Conservation (phyloP, 2,113 vertebrate species). For the Charina bottae region DNA sequence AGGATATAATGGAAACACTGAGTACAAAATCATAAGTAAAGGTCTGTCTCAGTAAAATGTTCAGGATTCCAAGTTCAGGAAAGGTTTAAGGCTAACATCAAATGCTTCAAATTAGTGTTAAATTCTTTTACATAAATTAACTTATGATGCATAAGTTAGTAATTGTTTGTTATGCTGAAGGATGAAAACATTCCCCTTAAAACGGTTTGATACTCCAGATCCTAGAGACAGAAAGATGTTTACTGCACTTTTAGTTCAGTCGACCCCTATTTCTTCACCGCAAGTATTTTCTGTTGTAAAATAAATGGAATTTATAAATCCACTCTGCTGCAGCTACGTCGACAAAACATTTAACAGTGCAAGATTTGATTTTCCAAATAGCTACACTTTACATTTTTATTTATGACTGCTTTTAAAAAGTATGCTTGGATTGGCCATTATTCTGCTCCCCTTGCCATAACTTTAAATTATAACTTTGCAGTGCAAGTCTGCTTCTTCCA, state of each 20-base stretch:
- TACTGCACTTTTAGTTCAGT: conserved; percentile 13
- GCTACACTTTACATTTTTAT: neutral
- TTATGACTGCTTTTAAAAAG: neutral
- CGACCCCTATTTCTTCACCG: conserved; percentile 28
- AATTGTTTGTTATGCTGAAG: conserved; percentile 56
- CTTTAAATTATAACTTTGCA: neutral
- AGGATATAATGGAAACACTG: conserved; percentile 68
- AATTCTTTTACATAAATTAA: conserved; percentile 4
- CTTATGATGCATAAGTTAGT: conserved; percentile 27
- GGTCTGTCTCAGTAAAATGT: conserved; percentile 69
- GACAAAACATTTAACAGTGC: conserved; percentile 27
- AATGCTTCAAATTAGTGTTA: conserved; percentile 61
- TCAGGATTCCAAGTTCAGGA: conserved; percentile 75
- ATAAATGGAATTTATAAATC: conserved; percentile 49
- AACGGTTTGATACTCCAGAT: conserved; percentile 25
- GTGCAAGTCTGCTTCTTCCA: neutral
- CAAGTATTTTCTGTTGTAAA: conserved; percentile 51
- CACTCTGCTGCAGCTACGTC: neutral
- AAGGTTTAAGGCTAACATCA: conserved; percentile 70
- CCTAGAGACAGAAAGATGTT: conserved; percentile 38
- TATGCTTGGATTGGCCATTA: neutral
- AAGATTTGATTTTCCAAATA: conserved; percentile 36
- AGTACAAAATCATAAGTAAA: conserved; percentile 71
- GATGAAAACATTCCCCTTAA: conserved; percentile 57
- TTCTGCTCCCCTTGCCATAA: neutral